Base-by-base conservation (phyloP, 1,140 invertebrate species). In the Neodiprion lecontei region DNA sequence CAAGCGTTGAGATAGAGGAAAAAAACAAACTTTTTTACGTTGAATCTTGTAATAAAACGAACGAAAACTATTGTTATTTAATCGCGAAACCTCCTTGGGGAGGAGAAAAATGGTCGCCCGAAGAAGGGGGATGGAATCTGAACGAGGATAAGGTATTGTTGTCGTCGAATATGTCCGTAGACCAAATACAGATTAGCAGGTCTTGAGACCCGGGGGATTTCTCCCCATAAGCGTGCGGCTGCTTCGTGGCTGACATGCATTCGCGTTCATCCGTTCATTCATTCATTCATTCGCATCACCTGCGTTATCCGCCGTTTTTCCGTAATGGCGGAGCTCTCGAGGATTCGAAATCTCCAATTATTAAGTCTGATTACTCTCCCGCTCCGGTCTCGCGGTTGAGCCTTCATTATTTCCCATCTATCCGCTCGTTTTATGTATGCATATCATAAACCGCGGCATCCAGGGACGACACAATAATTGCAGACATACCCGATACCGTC, bases 311-410 rank as follows among this genome's bases (percentile, higher is more conserved):
- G n/a, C 9, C 53, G 53, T 12, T 61, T 61, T 61, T 40, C 53
- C 53, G 53, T 61, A 61, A 61, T 61, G 53, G 53, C n/a, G 9
- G 53, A 14, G 53, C 53, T 61, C 53, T 61, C 53, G 53, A 61
- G 53, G 53, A 61, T 61, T 61, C 53, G 53, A 61, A 61, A 61
- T 61, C 53, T 61, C 53, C 3, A 61, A 61, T 61, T 61, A 61
- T 61, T 61, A 61, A 61, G 53, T 61, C 53, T 61, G 53, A 61
- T 11, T 61, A 61, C 53, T 61, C 53, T 61, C 53, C 11, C 8
- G 4, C 28, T 40, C 5, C 28, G 28, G 28, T 40, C 28, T 40
- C 28, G 53, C 9, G 5, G 11, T 17, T 17, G 53, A 61, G 53
- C 53, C 53, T 61, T 61, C 53, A 17, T 61, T 61, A 61, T 61